Evolutionary conservation across 1,140 invertebrate genomes (phyloP), one percentile per base, ranked within the genome.

Genomic region (Cydia amplana): DNA sequence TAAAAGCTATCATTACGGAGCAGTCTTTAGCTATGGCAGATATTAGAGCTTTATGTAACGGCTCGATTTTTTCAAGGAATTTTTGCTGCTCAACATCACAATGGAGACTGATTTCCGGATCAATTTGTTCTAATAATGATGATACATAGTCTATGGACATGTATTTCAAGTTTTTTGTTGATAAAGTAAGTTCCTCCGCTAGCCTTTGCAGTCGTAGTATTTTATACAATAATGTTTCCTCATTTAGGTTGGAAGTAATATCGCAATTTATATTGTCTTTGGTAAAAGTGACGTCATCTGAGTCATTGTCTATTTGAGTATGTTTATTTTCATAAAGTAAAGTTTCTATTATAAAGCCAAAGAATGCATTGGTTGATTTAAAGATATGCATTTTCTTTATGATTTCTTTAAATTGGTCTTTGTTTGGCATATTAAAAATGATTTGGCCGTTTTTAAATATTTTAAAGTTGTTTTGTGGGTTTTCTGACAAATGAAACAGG

Each of bases 401-500:
- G 16, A 88, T 78, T 6, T 74, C 20, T 65, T 85, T 51, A 77
- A 91, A 88, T 73, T 85, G 73, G 32, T 46, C 40, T 70, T 73
- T 74, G n/a, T 65, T 70, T 32, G 77, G 79, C 36, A 95, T 94
- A 83, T 93, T 91, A 84, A 94, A 96, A 55, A 95, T 86, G 36
- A 95, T 80, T 51, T 81, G 74, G 9, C 95, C 95, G 91, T 96
- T 90, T 84, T 93, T 93, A 83, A 96, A 96, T 64, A 96, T 92
- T 85, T 94, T 95, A 3, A 96, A 93, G 91, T 97, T 96, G 84
- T 96, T 97, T 82, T 96, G 96, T 10, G 96, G 96, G 82, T 94
- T 94, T 9, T 91, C 77, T 7, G 96, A 83, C 18, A 97, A 90
- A 60, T 92, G 93, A 78, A 88, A 78, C 43, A 96, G 82, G n/a